Evolutionary conservation across 2,113 vertebrate genomes (phyloP).

Genomic region (Gadus chalcogrammus): DNA sequence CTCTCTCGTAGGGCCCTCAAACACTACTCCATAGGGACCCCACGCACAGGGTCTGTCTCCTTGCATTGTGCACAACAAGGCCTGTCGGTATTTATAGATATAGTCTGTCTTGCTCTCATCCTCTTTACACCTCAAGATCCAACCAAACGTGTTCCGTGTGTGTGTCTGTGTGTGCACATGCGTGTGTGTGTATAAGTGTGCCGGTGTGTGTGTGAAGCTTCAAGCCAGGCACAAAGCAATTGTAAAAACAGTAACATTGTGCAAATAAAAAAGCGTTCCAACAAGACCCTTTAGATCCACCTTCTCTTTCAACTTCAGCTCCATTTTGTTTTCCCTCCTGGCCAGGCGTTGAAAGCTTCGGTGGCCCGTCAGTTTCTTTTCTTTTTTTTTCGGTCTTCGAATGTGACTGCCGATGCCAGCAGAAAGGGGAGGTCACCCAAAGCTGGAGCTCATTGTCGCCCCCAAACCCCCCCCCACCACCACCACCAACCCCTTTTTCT

Average conservation of each 20-base stretch:
- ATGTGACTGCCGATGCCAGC: slow-evolving; percentile 26
- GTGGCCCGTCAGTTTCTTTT: slow-evolving; percentile 28
- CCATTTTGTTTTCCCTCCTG: too few relatives aligned
- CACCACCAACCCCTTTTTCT: not conserved
- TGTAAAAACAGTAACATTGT: slow-evolving; percentile 1
- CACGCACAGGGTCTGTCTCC: too few relatives aligned
- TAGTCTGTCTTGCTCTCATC: not conserved
- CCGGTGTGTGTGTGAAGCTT: not conserved
- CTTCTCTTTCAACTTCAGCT: slow-evolving; percentile 19
- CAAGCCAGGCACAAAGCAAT: not conserved
- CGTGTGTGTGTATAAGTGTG: too few relatives aligned
- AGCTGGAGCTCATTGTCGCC: slow-evolving; percentile 27
- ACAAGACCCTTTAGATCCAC: not conserved
- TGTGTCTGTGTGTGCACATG: too few relatives aligned
- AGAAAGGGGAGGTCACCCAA: slow-evolving; percentile 28
- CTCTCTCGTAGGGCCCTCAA: too few relatives aligned
- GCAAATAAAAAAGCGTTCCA: slow-evolving; percentile 3
- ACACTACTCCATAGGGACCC: too few relatives aligned
- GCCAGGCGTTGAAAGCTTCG: slow-evolving; percentile 25
- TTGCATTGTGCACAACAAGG: too few relatives aligned
- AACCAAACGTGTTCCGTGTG: not conserved
- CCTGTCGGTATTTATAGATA: not conserved
- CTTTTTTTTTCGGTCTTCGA: slow-evolving; percentile 2
- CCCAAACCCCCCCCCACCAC: not conserved
- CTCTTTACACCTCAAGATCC: not conserved